Evolutionary conservation across 2,888 invertebrate genomes (phyloP).

Genomic region (Trachelus troglodyta): DNA sequence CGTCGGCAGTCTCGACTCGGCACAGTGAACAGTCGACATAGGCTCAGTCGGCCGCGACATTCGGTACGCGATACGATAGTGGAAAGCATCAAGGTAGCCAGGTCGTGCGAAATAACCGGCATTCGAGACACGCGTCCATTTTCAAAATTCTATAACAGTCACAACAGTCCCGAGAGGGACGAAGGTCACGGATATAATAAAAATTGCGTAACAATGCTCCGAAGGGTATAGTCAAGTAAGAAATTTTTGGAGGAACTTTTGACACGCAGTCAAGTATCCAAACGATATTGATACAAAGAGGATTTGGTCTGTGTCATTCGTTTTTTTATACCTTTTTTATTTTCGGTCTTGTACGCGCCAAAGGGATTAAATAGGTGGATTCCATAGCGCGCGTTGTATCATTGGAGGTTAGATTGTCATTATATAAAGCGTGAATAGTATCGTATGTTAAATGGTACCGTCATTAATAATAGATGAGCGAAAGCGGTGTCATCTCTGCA

Average conservation of each 20-base stretch:
- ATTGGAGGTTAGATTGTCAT: conserved; percentile 4
- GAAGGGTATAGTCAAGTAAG: background rate
- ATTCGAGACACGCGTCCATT: conserved; percentile 39
- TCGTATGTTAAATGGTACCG: conserved; percentile 25
- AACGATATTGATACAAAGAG: background rate
- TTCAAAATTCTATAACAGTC: conserved; percentile 10
- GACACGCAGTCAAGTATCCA: background rate
- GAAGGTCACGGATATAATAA: background rate
- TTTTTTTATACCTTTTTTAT: background rate
- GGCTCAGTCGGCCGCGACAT: conserved; percentile 66
- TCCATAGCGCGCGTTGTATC: background rate
- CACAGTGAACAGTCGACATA: conserved; percentile 42
- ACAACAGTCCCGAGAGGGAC: background rate
- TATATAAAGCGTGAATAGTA: conserved; percentile 2
- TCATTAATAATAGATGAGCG: conserved; percentile 32
- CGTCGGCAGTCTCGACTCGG: background rate
- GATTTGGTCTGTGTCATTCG: background rate
- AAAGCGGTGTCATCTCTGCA: conserved; percentile 25
- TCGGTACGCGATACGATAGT: conserved; percentile 62
- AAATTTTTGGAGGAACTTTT: background rate
- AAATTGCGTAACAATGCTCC: background rate
- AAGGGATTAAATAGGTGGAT: background rate
- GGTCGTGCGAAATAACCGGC: conserved; percentile 33
- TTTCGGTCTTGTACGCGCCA: background rate
- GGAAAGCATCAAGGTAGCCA: conserved; percentile 2